Evolutionary conservation across 2,113 vertebrate species (phyloP).

Genomic region (Archilochus colubris): DNA sequence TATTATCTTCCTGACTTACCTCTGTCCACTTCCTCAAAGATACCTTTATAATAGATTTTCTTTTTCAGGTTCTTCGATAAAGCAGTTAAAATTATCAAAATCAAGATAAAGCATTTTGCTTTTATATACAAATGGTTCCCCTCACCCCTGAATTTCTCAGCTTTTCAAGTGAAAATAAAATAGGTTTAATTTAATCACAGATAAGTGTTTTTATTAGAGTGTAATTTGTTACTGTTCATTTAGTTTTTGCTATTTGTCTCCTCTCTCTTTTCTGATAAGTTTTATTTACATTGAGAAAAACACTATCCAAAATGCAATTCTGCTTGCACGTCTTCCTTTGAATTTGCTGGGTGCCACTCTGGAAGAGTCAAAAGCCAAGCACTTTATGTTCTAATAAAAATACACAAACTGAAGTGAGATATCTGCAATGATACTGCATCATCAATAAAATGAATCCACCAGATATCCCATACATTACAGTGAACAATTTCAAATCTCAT

Average conservation of each 20-base stretch:
- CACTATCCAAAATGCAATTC: not conserved
- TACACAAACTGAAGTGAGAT: constrained; percentile 33
- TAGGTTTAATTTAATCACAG: not conserved
- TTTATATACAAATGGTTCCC: not conserved
- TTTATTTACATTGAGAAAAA: not conserved
- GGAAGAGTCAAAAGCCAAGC: constrained; percentile 49
- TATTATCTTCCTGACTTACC: not conserved
- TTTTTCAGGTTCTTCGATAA: not conserved
- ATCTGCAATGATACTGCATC: constrained; percentile 58
- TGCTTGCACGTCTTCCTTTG: constrained; percentile 1
- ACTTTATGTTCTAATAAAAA: constrained; percentile 61
- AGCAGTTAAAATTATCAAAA: not conserved
- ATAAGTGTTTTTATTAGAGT: not conserved
- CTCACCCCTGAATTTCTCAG: not conserved
- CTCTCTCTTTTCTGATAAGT: too few relatives aligned
- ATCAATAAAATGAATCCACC: constrained; percentile 69
- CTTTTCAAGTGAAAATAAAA: not conserved
- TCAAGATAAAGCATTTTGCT: not conserved
- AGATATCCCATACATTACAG: constrained; percentile 58
- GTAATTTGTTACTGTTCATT: not conserved
- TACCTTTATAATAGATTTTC: not conserved
- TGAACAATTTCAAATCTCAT: constrained; percentile 72
- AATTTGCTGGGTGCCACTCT: constrained; percentile 30
- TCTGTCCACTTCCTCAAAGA: not conserved
- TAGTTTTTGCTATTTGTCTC: not conserved